phyloP scores from a whole-genome alignment of 1,140 invertebrate species.

The Ostrea denselamellosa region DNA sequence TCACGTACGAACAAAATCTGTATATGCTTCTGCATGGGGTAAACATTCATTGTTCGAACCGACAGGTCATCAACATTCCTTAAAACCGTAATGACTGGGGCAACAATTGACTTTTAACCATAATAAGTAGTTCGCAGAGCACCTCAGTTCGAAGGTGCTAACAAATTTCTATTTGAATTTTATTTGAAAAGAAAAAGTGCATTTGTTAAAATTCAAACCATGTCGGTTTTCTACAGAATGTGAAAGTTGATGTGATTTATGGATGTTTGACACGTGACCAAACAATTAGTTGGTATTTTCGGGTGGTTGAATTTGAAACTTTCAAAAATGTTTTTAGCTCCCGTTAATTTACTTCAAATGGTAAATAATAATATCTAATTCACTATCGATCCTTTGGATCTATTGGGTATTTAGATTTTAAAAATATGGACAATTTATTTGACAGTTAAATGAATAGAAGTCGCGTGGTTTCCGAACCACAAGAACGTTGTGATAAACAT shows the following conservation, averaged over 20 bases:
- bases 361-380: neutral
- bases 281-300: neutral
- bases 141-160: slow-evolving; percentile 16
- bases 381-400: too few species aligned
- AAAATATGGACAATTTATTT: too few species aligned
- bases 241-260: slow-evolving; percentile 27
- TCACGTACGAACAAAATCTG: too few species aligned
- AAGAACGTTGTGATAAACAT: too few species aligned
- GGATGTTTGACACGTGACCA: slow-evolving; percentile 4
- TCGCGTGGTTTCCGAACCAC: too few species aligned
- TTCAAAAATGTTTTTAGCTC: neutral
- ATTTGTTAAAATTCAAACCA: neutral
- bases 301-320: slow-evolving; percentile 9
- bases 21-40: neutral
- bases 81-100: neutral
- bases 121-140: neutral
- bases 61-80: neutral
- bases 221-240: slow-evolving; percentile 11
- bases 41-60: neutral
- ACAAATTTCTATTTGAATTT: slow-evolving; percentile 8
- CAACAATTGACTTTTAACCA: neutral
- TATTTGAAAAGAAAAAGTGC: slow-evolving; percentile 4
- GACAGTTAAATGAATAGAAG: too few species aligned
- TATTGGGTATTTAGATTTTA: too few species aligned
- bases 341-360: neutral